Conservation (phyloP, 2,888 invertebrate genomes). For the Archips crataeganus region DNA sequence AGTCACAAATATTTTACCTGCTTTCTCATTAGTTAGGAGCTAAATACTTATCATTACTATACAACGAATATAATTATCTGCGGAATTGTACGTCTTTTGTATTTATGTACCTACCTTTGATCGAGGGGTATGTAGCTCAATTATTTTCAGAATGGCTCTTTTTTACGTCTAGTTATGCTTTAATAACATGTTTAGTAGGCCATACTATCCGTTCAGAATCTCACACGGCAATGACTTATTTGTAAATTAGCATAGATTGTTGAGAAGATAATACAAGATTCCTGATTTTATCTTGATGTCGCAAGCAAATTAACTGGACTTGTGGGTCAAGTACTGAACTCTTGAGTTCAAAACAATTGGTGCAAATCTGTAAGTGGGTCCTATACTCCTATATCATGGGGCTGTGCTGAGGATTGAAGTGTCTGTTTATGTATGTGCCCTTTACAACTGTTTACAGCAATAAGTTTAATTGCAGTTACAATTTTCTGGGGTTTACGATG, state of each 20-base stretch:
- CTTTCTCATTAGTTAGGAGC: constrained; percentile 72
- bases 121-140: constrained; percentile 42
- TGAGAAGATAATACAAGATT: not conserved
- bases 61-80: constrained; percentile 79
- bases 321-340: not conserved
- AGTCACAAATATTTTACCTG: constrained; percentile 81
- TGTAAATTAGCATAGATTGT: constrained; percentile 35
- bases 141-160: constrained; percentile 32
- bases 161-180: constrained; percentile 30
- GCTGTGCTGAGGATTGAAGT: constrained; percentile 70
- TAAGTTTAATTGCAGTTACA: constrained; percentile 51
- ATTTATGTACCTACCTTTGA: constrained; percentile 35
- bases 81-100: constrained; percentile 55
- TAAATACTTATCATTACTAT: constrained; percentile 60
- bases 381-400: constrained; percentile 53
- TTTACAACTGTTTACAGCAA: constrained; percentile 70
- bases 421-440: constrained; percentile 72
- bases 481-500: constrained; percentile 39
- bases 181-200: constrained; percentile 33
- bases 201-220: constrained; percentile 41
- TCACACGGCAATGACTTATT: constrained; percentile 40
- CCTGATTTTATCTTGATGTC: not conserved
- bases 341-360: constrained; percentile 18
- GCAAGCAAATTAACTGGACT: not conserved
- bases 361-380: constrained; percentile 45